phyloP scores from a whole-genome alignment of 2,113 vertebrate genomes.

The Ceyx cyanopectus region DNA sequence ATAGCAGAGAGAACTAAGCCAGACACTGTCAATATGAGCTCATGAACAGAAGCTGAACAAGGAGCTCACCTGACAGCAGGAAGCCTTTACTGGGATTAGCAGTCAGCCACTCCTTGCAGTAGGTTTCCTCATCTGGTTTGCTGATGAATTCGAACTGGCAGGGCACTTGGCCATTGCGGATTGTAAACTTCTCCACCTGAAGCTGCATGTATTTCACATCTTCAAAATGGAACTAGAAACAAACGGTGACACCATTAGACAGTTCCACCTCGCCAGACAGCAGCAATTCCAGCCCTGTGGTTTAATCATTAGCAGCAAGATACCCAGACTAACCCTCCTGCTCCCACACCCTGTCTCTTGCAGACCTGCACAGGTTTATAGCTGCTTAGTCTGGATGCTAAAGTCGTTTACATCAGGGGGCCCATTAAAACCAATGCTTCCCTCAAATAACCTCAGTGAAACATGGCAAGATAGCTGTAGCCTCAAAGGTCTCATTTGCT shows the following conservation, averaged over 20 bases:
- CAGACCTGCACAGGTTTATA: background rate
- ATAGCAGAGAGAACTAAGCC: background rate
- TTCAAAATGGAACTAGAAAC: slow-evolving; percentile 87
- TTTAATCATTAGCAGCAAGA: slow-evolving; percentile 30
- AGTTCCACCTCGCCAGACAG: background rate
- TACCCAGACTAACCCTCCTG: background rate
- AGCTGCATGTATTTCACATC: slow-evolving; percentile 95
- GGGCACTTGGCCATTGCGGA: slow-evolving; percentile 91
- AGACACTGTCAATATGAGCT: background rate
- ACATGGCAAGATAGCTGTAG: background rate
- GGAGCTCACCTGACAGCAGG: slow-evolving; percentile 86
- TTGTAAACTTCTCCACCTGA: slow-evolving; percentile 82
- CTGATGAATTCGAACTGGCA: slow-evolving; percentile 96
- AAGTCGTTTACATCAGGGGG: background rate
- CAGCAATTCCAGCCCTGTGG: background rate
- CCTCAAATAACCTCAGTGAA: background rate
- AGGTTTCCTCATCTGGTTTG: slow-evolving; percentile 88
- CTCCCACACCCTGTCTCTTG: background rate
- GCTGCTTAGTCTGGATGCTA: background rate
- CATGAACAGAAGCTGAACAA: background rate
- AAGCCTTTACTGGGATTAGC: slow-evolving; percentile 91
- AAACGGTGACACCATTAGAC: background rate
- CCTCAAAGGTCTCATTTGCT: background rate
- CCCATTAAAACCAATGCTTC: background rate
- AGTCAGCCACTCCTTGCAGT: slow-evolving; percentile 92